These are phyloP conservation scores for Tyria jacobaeae DNA, from an alignment of 2,888 invertebrate species.

Conservation along the genomic window DNA sequence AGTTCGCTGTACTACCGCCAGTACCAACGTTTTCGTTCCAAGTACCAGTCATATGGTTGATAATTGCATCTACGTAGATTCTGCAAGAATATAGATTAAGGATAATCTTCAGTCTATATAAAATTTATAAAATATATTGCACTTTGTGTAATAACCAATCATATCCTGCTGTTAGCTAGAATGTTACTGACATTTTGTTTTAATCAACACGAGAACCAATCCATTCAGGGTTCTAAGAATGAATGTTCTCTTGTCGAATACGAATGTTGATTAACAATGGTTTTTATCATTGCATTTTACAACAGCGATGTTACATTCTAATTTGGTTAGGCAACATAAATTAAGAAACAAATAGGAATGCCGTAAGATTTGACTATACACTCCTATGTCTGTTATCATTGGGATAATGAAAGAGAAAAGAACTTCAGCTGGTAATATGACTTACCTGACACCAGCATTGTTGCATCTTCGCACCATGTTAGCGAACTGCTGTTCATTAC, in stretches of 20 bases:
- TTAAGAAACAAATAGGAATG: neutral
- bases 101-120: neutral
- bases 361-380: no score
- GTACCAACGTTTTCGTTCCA: constrained; percentile 86
- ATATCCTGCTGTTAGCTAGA: no score
- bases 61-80: constrained; percentile 93
- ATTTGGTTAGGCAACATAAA: neutral
- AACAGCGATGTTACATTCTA: neutral
- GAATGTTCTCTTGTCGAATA: neutral
- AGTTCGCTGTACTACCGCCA: constrained; percentile 87
- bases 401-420: neutral
- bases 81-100: constrained; percentile 67
- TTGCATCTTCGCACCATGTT: constrained; percentile 94
- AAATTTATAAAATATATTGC: neutral
- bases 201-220: no score
- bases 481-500: constrained; percentile 90
- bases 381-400: no score
- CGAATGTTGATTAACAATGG: neutral
- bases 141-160: no score
- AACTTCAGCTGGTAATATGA: neutral
- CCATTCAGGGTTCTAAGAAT: neutral
- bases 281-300: neutral
- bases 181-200: no score
- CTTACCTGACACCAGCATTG: constrained; percentile 89
- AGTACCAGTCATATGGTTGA: constrained; percentile 94